Conservation (phyloP, 1,140 invertebrate genomes). For the Drosophila ambigua region DNA sequence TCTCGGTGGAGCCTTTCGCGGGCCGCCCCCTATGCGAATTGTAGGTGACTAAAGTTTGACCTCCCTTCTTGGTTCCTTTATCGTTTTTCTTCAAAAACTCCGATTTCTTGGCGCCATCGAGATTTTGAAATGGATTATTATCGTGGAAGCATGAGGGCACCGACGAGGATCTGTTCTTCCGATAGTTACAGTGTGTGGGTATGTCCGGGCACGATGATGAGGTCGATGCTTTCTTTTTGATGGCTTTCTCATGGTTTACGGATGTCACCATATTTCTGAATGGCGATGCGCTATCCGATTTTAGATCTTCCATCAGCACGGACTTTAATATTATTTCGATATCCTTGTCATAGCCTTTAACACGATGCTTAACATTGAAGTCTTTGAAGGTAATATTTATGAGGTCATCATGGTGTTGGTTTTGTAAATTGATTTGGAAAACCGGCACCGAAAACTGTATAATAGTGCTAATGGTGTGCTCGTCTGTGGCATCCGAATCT, state of each 20-base stretch:
- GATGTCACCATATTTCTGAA: slow-evolving; percentile 93
- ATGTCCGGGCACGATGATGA: slow-evolving; percentile 95
- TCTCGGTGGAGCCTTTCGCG: slow-evolving; percentile 10
- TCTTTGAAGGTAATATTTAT: slow-evolving; percentile 93
- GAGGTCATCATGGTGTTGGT: slow-evolving; percentile 84
- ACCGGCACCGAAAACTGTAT: slow-evolving; percentile 89
- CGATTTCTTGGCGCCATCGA: slow-evolving; percentile 35
- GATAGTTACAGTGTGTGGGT: slow-evolving; percentile 49
- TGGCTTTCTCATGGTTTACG: slow-evolving; percentile 84
- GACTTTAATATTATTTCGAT: slow-evolving; percentile 91
- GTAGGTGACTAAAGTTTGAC: slow-evolving; percentile 73
- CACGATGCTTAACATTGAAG: slow-evolving; percentile 90
- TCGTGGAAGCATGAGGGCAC: slow-evolving; percentile 89
- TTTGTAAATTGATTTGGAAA: slow-evolving; percentile 90
- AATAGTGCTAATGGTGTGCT: slow-evolving; percentile 57
- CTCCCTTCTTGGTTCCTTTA: slow-evolving; percentile 32
- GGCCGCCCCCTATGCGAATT: slow-evolving; percentile 48
- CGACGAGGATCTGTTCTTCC: slow-evolving; percentile 84
- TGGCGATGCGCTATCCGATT: slow-evolving; percentile 89
- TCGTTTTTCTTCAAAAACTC: slow-evolving; percentile 38
- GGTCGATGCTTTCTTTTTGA: slow-evolving; percentile 83
- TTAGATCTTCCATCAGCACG: slow-evolving; percentile 94
- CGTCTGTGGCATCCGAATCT: slow-evolving; percentile 23
- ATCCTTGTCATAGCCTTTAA: slow-evolving; percentile 87
- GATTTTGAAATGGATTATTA: slow-evolving; percentile 77